Evolutionary conservation across 2,888 invertebrate species (phyloP).

Genomic region (Sericinus montela): DNA sequence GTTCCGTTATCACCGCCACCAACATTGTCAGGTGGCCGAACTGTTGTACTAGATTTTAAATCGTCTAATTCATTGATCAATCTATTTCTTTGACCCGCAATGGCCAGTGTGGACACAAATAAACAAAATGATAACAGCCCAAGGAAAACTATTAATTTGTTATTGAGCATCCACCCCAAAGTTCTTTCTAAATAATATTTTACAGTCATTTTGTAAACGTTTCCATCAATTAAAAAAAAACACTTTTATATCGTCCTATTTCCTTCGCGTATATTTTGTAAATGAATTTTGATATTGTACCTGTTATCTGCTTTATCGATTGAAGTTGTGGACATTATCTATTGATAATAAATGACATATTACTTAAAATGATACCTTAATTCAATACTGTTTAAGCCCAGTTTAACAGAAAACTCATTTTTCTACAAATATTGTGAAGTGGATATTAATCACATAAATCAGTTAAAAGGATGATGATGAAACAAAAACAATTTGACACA

Average conservation of each 20-base stretch:
- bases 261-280: neutral
- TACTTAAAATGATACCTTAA: neutral
- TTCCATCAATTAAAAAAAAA: neutral
- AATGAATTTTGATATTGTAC: slow-evolving; percentile 6
- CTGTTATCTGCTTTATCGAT: slow-evolving; percentile 2
- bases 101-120: slow-evolving; percentile 55
- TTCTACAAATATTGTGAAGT: too few species aligned
- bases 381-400: too few species aligned
- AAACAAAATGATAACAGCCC: slow-evolving; percentile 52
- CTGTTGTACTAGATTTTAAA: slow-evolving; percentile 23
- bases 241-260: neutral
- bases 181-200: slow-evolving; percentile 49
- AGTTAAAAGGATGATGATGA: too few species aligned
- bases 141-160: slow-evolving; percentile 61
- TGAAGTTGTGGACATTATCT: neutral
- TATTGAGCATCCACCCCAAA: slow-evolving; percentile 56
- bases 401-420: too few species aligned
- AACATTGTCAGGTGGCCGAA: neutral
- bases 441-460: too few species aligned
- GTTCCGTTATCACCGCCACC: neutral
- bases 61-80: slow-evolving; percentile 35
- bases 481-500: too few species aligned
- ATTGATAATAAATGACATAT: neutral
- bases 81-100: slow-evolving; percentile 55
- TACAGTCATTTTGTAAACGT: slow-evolving; percentile 34